phyloP scores from a whole-genome alignment of 2,888 invertebrate species.

The Odontocolon sp. region DNA sequence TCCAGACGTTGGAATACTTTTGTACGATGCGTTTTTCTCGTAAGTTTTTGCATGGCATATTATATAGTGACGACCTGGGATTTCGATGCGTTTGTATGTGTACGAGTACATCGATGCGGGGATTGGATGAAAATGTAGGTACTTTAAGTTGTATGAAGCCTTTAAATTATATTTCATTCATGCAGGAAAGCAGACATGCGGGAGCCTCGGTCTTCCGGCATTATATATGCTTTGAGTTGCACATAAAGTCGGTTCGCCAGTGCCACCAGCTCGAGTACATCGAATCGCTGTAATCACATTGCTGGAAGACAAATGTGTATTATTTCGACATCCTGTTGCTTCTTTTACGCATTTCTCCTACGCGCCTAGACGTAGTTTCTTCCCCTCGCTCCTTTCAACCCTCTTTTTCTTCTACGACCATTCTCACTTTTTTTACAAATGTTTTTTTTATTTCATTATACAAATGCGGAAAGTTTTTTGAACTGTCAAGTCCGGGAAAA shows the following conservation, averaged over 20 bases:
- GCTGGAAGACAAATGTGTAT: conserved; percentile 71
- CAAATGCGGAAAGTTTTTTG: too few species aligned
- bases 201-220: conserved; percentile 62
- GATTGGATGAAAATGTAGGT: conserved; percentile 75
- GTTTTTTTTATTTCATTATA: not conserved
- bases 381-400: not conserved
- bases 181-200: conserved; percentile 75
- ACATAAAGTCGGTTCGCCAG: conserved; percentile 32
- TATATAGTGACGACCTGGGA: conserved; percentile 6
- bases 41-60: conserved; percentile 19
- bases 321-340: conserved; percentile 75
- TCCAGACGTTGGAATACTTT: conserved; percentile 51
- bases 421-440: not conserved
- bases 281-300: conserved; percentile 60
- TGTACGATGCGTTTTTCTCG: conserved; percentile 11
- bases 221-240: conserved; percentile 56
- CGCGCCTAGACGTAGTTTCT: conserved; percentile 53
- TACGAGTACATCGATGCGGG: conserved; percentile 65
- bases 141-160: conserved; percentile 67
- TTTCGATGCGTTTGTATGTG: not conserved
- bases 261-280: conserved; percentile 31
- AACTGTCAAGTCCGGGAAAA: too few species aligned
- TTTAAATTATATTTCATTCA: conserved; percentile 77
- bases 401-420: too few species aligned
- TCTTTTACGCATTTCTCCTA: conserved; percentile 67